Evolutionary conservation across 2,797 vertebrate species (phyloP), one percentile per base, ranked within the genome.

Genomic region (Mareca penelope): DNA sequence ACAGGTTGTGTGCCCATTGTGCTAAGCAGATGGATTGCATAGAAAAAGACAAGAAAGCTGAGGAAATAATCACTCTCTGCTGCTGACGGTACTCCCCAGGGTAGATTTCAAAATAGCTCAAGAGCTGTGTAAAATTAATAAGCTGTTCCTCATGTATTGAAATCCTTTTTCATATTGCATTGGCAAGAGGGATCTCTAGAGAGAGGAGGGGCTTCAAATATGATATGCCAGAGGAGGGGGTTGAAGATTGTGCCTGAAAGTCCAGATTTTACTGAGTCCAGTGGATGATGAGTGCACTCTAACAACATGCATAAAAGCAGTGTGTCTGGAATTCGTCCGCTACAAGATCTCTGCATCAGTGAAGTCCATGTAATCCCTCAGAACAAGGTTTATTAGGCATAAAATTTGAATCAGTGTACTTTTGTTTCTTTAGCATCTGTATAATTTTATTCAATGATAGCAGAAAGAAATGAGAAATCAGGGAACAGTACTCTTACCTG

Each of bases 121-220:
- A 88, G 87, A 93, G 70, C 82, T 94, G 87, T 84, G 77, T 94
- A 95, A 96, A 95, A 96, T 96, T 96, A 96, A 95, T 95, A 95
- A 96, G 77, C 89, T 92, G 42, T 84, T 95, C 82, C 73, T 82
- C 56, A 56, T 72, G 53, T 72, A 70, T 79, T 88, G 82, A 88
- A 92, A 91, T 92, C 77, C 26, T 92, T 33, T 86, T 93, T 95
- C 67, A 64, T 81, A 81, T 88, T 81, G 44, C 59, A 68, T 53
- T 88, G 80, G 42, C 39, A 77, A 31, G 35, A 90, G 15, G 7
- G 35, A 79, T 80, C n/a, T 91, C 73, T 76, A n/a, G 63, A 67
- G 42, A 84, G 40, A 44, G 46, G 59, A 86, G 73, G 31, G 83
- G 35, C 77, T 88, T 71, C 52, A 79, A 65, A 44, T 72, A 69